These are phyloP conservation scores for Antedon mediterranea DNA, from an alignment of 53 echinoderm and acorn worm genomes.

Conservation along the genomic window DNA sequence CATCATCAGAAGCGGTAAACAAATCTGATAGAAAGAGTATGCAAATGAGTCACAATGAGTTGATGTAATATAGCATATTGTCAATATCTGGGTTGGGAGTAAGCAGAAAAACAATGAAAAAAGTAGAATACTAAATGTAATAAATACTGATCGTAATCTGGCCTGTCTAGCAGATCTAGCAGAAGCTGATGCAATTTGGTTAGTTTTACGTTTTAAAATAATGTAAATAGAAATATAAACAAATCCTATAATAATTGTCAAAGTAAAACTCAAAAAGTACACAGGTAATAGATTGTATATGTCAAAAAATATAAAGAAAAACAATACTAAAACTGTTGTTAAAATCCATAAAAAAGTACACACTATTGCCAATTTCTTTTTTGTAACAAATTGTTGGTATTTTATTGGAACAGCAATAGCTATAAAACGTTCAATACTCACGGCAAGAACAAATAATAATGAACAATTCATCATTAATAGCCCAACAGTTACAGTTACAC, in stretches of 20 bases:
- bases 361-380: not conserved
- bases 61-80: no score
- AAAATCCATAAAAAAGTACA: not conserved
- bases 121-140: no score
- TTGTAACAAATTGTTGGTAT: not conserved
- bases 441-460: not conserved
- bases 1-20: no score
- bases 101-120: no score
- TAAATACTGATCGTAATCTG: not conserved
- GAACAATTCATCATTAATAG: not conserved
- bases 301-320: no score
- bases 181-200: not conserved
- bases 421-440: not conserved
- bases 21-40: no score
- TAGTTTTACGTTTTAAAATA: not conserved
- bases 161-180: not conserved
- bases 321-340: no score
- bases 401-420: not conserved
- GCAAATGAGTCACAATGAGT: no score
- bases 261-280: not conserved
- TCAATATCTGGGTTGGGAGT: no score
- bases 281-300: no score
- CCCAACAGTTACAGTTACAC: no score
- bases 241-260: not conserved
- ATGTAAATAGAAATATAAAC: not conserved